phyloP scores from a whole-genome alignment of 1,140 invertebrate species.

The Tribolium castaneum region DNA sequence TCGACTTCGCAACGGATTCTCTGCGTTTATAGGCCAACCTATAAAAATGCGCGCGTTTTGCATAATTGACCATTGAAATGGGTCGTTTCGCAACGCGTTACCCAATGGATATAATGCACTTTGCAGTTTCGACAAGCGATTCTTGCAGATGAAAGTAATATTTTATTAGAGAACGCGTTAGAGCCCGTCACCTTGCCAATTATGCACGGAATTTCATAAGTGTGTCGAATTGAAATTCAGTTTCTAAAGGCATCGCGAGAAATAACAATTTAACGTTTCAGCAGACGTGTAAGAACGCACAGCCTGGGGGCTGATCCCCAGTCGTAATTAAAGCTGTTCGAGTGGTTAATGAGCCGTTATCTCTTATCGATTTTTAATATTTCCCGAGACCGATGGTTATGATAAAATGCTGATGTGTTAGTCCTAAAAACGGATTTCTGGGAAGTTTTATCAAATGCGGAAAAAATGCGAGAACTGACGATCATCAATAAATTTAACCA shows the following conservation, averaged over 20 bases:
- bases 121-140: slow-evolving; percentile 21
- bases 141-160: slow-evolving; percentile 39
- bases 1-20: not conserved
- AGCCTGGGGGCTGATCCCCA: not conserved
- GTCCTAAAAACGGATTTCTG: not conserved
- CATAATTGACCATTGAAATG: not conserved
- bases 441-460: not conserved
- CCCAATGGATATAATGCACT: slow-evolving; percentile 1
- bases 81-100: not conserved
- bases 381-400: not conserved
- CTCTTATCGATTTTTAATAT: not conserved
- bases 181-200: slow-evolving; percentile 47
- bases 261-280: not conserved
- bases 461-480: not conserved
- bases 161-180: slow-evolving; percentile 10
- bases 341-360: not conserved
- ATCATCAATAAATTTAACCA: not conserved
- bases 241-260: slow-evolving; percentile 32
- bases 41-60: slow-evolving; percentile 16
- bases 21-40: not conserved
- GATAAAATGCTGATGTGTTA: not conserved
- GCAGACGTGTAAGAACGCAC: not conserved
- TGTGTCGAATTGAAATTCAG: slow-evolving; percentile 48
- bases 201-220: slow-evolving; percentile 52
- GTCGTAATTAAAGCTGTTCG: not conserved